Evolutionary conservation across 2,113 vertebrate species (phyloP), one percentile per base, ranked within the genome.

Genomic region (Gallinago media): DNA sequence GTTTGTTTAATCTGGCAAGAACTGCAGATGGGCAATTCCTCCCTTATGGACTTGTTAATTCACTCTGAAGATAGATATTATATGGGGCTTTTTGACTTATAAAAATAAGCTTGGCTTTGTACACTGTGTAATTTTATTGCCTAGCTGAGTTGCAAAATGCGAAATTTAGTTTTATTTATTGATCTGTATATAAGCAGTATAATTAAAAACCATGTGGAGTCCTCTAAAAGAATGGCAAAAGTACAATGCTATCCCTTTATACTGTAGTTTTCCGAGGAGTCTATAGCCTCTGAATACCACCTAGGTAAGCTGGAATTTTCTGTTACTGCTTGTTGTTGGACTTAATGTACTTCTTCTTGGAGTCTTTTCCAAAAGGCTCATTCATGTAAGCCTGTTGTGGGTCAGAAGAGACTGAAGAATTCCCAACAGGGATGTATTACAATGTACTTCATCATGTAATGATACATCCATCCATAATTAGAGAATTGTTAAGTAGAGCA

Each of bases 191-290:
- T 87, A 79, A 96, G 72, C 79, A 94, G 68, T 85, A 65, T 87
- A 71, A 85, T 73, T 77, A 79, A 88, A 91, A 93, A 68, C 25
- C 58, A 67, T 68, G 55, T 76, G 58, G 81, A 91, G 59, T 82
- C 34, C 40, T 95, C 70, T 89, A n/a, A 83, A 84, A 95, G 83
- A 94, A 85, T 67, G 79, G 84, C 58, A 79, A 92, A 86, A 94
- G 84, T 94, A 96, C 95, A 97, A 91, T 18, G 34, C 94, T 97
- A 86, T 96, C 78, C 96, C 96, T 97, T 97, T 96, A 76, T 96
- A 67, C 92, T 97, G 91, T 96, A 96, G 95, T 97, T 95, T 96
- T 95, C 93, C 84, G 54, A 96, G 93, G 95, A 94, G 86, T 96
- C 81, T 93, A 38, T 94, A 97, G 84, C 91, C 84, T 91, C 84